Conservation (phyloP, 1,140 invertebrate genomes). For the Octopus sinensis region DNA sequence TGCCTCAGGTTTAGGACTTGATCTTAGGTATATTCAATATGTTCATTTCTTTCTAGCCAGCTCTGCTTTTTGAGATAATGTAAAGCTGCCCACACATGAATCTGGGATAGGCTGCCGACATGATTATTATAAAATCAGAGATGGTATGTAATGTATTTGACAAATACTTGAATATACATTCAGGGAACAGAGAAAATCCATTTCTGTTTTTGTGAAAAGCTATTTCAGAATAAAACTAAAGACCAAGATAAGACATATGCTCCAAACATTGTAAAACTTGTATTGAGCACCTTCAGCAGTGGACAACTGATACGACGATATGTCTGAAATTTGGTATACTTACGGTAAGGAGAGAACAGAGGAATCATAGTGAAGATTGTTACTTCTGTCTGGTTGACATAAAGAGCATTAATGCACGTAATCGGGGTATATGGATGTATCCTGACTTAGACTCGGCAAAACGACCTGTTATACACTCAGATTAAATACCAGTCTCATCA, state of each 20-base stretch:
- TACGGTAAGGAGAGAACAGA: not conserved
- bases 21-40: not conserved
- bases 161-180: not conserved
- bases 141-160: not conserved
- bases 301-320: not conserved
- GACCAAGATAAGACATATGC: not conserved
- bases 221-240: slow-evolving; percentile 1
- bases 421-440: not conserved
- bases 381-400: not conserved
- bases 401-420: not conserved
- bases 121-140: not conserved
- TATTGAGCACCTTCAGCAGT: not conserved
- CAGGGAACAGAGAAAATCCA: not conserved
- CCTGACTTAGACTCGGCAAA: not conserved
- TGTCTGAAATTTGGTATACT: not conserved
- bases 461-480: slow-evolving; percentile 2
- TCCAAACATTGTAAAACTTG: not conserved
- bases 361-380: not conserved
- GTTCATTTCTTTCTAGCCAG: not conserved
- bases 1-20: too few species aligned
- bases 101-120: not conserved
- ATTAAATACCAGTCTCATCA: not conserved
- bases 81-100: not conserved
- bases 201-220: not conserved
- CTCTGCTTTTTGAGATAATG: not conserved